Base-by-base conservation (phyloP, 2,888 invertebrate genomes). In the Noctua comes region DNA sequence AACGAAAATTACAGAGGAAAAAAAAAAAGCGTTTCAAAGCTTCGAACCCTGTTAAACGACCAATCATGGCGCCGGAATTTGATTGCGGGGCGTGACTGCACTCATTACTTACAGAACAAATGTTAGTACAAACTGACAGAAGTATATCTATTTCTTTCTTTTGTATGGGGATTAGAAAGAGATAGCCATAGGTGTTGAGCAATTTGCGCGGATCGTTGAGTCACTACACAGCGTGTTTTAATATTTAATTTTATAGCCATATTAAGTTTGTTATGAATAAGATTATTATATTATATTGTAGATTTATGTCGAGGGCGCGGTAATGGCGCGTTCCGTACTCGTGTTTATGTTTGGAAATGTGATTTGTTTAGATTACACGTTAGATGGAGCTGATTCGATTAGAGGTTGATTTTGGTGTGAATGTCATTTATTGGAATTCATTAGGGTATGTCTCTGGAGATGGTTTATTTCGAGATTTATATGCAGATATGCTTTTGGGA, bases 61-160 rank as follows among this genome's bases (percentile, higher is more conserved):
- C 96, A 97, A 96, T 96, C 91, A 92, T 92, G 91, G 90, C 88
- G 84, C 88, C 82, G 90, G 86, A 80, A 84, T 90, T 91, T 96
- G 96, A 96, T 96, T 96, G 94, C 92, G 87, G 96, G 96, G 96
- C 96, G 96, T 95, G 95, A 94, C 95, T 80, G 88, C 86, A 78
- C 93, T 95, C 95, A 96, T 97, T 96, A 96, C 95, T 96, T 93
- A 95, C 92, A 86, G 83, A 88, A 89, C 87, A 80, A 88, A 82
- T 78, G 68, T 51, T 73, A 59, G 79, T 73, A 79, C 86, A 88
- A 77, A 88, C 72, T 54, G 27, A 74, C 75, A 84, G 75, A 90
- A 57, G 5, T 92, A 83, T 80, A 71, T 7, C 87, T 74, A 40
- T 94, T 94, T 88, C 92, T 79, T 64, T 95, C 85, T 70, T n/a